Conservation (phyloP, 30 jellyfish, hydroid and myxozoan species). For the Chironex yamaguchii region DNA sequence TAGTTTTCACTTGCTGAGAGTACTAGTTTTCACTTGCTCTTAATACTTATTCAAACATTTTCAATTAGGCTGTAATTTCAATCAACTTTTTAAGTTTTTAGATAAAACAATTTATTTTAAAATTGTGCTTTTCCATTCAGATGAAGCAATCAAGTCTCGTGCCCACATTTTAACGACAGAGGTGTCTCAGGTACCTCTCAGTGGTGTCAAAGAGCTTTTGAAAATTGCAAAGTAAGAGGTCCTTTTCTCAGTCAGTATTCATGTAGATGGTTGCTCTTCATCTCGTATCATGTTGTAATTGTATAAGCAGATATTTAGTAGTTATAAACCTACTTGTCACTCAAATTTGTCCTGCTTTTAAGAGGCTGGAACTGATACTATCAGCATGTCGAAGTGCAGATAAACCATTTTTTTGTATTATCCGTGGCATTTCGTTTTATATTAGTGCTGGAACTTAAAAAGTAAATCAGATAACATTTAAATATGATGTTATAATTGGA, state of each 20-base stretch:
- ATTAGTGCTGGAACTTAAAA: no score
- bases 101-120: neutral
- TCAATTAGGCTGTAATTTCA: no score
- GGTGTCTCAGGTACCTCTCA: conserved; percentile 90
- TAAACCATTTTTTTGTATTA: no score
- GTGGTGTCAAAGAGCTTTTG: conserved; percentile 79
- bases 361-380: no score
- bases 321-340: no score
- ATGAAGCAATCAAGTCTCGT: conserved; percentile 70
- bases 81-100: no score
- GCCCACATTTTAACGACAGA: conserved; percentile 90
- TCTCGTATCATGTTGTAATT: neutral
- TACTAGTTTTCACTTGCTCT: no score
- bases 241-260: neutral
- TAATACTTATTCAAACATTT: no score
- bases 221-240: conserved; percentile 84
- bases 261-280: conserved; percentile 3
- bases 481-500: neutral
- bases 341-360: no score
- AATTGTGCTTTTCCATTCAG: neutral
- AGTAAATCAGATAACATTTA: neutral
- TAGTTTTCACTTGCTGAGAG: no score
- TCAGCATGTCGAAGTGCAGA: no score
- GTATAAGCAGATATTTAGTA: neutral
- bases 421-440: no score